Evolutionary conservation across 2,113 vertebrate species (phyloP).

Genomic region (Scopus umbretta): DNA sequence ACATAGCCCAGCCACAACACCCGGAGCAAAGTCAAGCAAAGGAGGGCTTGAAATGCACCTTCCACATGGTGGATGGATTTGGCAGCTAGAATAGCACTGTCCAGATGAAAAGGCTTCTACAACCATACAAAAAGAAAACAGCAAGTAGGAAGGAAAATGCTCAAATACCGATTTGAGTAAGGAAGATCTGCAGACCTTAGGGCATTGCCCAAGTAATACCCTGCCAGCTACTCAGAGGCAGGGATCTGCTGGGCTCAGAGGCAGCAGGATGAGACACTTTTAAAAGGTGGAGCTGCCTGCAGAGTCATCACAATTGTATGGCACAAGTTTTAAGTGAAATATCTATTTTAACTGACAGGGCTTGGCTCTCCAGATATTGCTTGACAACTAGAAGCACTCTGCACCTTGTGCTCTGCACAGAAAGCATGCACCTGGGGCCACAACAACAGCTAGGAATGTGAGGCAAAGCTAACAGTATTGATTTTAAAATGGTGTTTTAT

Average conservation of each 20-base stretch:
- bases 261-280: not conserved
- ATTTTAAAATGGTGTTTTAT: slow-evolving; percentile 50
- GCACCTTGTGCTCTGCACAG: not conserved
- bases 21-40: not conserved
- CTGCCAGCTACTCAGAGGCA: not conserved
- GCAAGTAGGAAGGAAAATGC: not conserved
- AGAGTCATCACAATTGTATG: not conserved
- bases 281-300: not conserved
- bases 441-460: not conserved
- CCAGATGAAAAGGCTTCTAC: not conserved
- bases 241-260: not conserved
- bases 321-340: not conserved
- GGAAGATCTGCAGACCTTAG: not conserved
- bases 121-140: not conserved
- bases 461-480: slow-evolving; percentile 49
- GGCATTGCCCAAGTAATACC: rapidly evolving
- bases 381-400: not conserved
- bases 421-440: not conserved
- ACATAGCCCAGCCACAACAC: not conserved
- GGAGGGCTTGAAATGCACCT: not conserved
- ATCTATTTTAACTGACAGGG: not conserved
- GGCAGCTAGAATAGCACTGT: not conserved
- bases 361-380: not conserved
- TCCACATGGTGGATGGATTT: not conserved
- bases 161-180: not conserved